These are phyloP conservation scores for Gymnothorax reevesii DNA, from an alignment of 2,797 vertebrate genomes.

Conservation along the genomic window DNA sequence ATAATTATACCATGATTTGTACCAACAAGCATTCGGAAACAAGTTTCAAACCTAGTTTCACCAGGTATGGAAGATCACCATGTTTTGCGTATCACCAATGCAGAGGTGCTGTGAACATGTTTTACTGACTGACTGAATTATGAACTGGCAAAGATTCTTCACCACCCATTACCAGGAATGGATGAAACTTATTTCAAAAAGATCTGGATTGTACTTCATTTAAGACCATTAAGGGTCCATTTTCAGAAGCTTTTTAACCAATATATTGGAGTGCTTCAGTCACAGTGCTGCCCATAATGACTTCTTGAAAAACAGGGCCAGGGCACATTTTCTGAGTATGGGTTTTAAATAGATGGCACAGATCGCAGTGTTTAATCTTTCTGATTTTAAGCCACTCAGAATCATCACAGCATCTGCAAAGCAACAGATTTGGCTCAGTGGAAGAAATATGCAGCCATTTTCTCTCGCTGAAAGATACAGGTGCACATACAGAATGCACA, in stretches of 20 bases:
- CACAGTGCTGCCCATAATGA: not conserved
- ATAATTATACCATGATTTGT: not conserved
- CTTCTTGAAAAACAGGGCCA: not conserved
- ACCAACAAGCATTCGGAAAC: not conserved
- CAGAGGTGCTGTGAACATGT: not conserved
- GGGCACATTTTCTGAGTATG: not conserved
- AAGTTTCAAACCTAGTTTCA: not conserved
- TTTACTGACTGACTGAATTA: not conserved
- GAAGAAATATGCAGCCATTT: not conserved
- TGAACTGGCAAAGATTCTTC: not conserved
- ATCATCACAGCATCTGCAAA: not conserved
- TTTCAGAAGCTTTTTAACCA: not conserved
- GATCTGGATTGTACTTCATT: not conserved
- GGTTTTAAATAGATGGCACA: constrained; percentile 17
- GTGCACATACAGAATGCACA: not conserved
- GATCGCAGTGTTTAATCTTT: constrained; percentile 1
- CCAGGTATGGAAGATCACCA: not conserved
- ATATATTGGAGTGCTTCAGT: not conserved
- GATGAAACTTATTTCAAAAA: not conserved
- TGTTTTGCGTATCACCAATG: not conserved
- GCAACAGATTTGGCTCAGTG: not conserved
- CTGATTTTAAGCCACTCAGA: constrained; percentile 3
- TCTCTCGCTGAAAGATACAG: not conserved
- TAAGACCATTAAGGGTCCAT: not conserved
- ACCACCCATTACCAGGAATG: not conserved